phyloP scores from a whole-genome alignment of 2,797 vertebrate species.

The Myotis findleyi region DNA sequence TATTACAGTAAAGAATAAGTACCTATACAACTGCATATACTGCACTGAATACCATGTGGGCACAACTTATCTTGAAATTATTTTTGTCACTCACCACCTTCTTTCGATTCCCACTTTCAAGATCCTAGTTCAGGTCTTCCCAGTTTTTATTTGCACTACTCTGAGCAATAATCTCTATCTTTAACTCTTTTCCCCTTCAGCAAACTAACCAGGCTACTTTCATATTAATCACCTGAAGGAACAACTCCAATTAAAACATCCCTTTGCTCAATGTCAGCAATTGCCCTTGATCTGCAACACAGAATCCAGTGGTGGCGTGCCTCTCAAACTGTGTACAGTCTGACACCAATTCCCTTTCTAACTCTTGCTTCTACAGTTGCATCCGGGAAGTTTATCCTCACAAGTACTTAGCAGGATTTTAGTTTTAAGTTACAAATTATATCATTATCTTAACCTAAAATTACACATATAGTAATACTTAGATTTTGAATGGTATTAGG shows the following conservation, averaged over 20 bases:
- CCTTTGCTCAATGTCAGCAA: neutral
- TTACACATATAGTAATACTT: neutral
- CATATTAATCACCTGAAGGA: neutral
- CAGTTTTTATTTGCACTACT: neutral
- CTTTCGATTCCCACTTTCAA: neutral
- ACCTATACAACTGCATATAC: neutral
- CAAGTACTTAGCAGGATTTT: neutral
- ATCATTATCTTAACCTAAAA: neutral
- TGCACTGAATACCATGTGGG: neutral
- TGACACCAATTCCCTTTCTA: neutral
- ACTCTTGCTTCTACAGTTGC: neutral
- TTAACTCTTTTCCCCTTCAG: neutral
- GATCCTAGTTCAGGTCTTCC: neutral
- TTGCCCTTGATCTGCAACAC: neutral
- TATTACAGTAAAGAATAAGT: conserved; percentile 35
- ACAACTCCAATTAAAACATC: neutral
- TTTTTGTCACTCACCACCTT: neutral
- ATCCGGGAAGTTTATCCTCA: neutral
- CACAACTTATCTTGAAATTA: neutral
- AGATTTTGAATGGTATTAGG: conserved; percentile 3
- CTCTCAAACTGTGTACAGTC: neutral
- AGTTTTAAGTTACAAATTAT: conserved; percentile 5
- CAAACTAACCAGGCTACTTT: neutral
- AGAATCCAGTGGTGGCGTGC: neutral
- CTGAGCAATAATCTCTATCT: neutral